phyloP scores from a whole-genome alignment of 1,140 invertebrate genomes.

The Drosophila biarmipes region DNA sequence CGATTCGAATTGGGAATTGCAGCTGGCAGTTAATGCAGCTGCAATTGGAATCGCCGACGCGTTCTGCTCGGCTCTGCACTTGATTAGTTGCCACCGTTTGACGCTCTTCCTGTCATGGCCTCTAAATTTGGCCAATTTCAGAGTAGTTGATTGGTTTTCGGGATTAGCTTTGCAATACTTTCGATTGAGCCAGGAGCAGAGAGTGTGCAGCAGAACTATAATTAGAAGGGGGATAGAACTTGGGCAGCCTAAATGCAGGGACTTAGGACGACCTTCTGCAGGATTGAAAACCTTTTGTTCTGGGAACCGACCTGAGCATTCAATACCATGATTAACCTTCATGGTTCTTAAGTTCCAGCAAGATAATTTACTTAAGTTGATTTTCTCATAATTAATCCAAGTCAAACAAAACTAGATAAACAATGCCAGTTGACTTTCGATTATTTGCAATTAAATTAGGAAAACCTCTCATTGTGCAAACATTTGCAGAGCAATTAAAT shows the following conservation, averaged over 20 bases:
- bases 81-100: slow-evolving; percentile 36
- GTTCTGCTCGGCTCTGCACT: slow-evolving; percentile 7
- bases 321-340: no score
- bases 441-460: slow-evolving; percentile 36
- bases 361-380: no score
- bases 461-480: slow-evolving; percentile 37
- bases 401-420: slow-evolving; percentile 17
- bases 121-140: slow-evolving; percentile 46
- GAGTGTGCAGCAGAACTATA: slow-evolving; percentile 4
- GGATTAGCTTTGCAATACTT: slow-evolving; percentile 24
- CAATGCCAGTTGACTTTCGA: slow-evolving; percentile 25
- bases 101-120: slow-evolving; percentile 21
- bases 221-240: slow-evolving; percentile 10
- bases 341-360: no score
- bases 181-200: slow-evolving; percentile 3
- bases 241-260: background rate
- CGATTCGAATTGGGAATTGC: slow-evolving; percentile 34
- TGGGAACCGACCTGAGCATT: no score
- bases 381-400: slow-evolving; percentile 7
- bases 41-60: slow-evolving; percentile 12
- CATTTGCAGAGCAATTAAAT: slow-evolving; percentile 67
- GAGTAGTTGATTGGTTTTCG: slow-evolving; percentile 47
- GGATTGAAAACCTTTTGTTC: background rate
- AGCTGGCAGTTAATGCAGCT: slow-evolving; percentile 33
- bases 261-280: background rate